These are phyloP conservation scores for Alaudala cheleensis DNA, from an alignment of 2,113 vertebrate species.

Conservation along the genomic window DNA sequence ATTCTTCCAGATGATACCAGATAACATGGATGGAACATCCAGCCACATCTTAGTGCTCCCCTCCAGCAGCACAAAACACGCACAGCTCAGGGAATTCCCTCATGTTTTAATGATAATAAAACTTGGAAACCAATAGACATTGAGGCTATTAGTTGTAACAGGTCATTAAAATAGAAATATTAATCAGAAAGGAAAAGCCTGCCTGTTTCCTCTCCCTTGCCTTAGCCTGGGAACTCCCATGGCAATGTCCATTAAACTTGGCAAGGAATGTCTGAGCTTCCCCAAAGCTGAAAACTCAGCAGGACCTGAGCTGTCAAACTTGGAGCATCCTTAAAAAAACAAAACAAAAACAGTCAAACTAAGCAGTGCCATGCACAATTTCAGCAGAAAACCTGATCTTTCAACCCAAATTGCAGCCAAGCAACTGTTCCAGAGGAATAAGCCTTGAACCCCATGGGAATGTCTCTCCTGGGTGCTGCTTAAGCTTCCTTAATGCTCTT, in stretches of 20 bases:
- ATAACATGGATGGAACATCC: background rate
- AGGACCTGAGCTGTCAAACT: background rate
- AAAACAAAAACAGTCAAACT: background rate
- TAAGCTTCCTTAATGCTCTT: conserved; percentile 67
- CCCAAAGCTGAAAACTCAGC: background rate
- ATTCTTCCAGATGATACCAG: background rate
- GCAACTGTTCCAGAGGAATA: conserved; percentile 30
- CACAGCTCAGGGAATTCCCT: background rate
- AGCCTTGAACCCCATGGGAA: conserved; percentile 40
- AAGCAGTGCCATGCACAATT: background rate
- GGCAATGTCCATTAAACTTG: background rate
- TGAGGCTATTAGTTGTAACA: background rate
- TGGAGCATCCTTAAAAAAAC: background rate
- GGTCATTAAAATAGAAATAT: background rate
- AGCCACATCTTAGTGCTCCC: background rate
- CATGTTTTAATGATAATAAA: background rate
- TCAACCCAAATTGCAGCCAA: conserved; percentile 15
- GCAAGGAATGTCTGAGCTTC: background rate
- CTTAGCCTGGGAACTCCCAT: background rate
- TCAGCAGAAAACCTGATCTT: background rate
- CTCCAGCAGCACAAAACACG: background rate
- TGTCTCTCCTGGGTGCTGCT: conserved; percentile 26
- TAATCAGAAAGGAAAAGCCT: background rate
- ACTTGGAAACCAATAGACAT: background rate
- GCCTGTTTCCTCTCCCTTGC: background rate